These are phyloP conservation scores for Apostichopus japonicus DNA, from an alignment of 35 echinoderm and acorn worm species.

Conservation along the genomic window DNA sequence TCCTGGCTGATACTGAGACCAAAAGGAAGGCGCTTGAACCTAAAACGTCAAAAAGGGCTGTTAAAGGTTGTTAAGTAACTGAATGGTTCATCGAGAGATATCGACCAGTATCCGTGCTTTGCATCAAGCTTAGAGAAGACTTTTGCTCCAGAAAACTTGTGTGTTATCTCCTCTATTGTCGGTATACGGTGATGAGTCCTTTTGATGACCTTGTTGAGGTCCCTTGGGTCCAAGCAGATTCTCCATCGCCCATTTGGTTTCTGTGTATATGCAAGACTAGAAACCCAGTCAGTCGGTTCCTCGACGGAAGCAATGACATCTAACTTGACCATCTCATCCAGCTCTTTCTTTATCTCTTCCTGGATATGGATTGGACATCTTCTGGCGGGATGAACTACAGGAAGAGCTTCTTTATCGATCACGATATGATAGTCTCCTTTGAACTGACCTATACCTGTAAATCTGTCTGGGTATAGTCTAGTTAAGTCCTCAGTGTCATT, in stretches of 20 bases:
- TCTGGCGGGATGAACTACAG: constrained; percentile 58
- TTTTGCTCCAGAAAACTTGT: constrained; percentile 34
- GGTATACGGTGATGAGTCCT: constrained; percentile 43
- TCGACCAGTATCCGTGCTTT: constrained; percentile 77
- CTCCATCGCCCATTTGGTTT: constrained; percentile 55
- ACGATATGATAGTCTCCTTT: constrained; percentile 57
- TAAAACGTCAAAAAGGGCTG: constrained; percentile 63
- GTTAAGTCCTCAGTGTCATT: too few species aligned
- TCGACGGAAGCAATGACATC: too few species aligned
- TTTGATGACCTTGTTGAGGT: constrained; percentile 61
- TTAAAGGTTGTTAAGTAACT: constrained; percentile 68
- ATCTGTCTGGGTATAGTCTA: too few species aligned
- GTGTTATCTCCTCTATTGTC: constrained; percentile 67
- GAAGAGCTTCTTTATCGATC: constrained; percentile 39
- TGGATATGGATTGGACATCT: constrained; percentile 49
- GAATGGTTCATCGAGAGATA: constrained; percentile 58
- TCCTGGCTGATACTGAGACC: constrained; percentile 53
- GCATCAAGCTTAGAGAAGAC: too few species aligned
- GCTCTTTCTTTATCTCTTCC: constrained; percentile 57
- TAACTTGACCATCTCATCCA: too few species aligned
- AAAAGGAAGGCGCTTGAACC: constrained; percentile 63
- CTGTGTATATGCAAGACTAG: constrained; percentile 45
- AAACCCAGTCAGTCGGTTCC: too few species aligned
- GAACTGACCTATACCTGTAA: constrained; percentile 60
- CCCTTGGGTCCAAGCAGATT: constrained; percentile 78